Evolutionary conservation across 2,797 vertebrate species (phyloP).

Genomic region (Enteromius mattozi): DNA sequence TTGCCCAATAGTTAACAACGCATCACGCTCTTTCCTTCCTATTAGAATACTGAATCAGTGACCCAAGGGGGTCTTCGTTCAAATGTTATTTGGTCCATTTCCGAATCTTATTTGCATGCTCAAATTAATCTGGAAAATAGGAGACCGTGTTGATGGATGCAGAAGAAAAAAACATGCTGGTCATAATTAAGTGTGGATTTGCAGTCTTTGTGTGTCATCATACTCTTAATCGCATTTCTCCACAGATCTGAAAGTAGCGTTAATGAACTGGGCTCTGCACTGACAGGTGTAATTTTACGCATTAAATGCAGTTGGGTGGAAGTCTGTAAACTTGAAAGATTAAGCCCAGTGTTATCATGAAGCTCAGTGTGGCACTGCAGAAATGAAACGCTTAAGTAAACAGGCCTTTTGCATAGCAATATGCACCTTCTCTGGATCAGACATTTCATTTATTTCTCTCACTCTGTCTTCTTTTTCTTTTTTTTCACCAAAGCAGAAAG

Average conservation of each 20-base stretch:
- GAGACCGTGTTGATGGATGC: slow-evolving; percentile 67
- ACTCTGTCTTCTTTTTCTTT: slow-evolving; percentile 62
- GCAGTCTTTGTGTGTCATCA: slow-evolving; percentile 74
- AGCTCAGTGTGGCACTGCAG: slow-evolving; percentile 59
- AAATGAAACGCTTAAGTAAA: slow-evolving; percentile 45
- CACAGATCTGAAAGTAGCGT: slow-evolving; percentile 78
- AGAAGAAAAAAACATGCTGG: slow-evolving; percentile 69
- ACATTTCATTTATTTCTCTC: slow-evolving; percentile 56
- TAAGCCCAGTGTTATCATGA: slow-evolving; percentile 67
- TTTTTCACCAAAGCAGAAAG: slow-evolving; percentile 35
- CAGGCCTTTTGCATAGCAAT: slow-evolving; percentile 21
- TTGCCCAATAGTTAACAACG: neutral
- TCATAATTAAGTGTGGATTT: slow-evolving; percentile 83
- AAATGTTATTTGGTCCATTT: slow-evolving; percentile 72
- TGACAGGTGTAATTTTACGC: slow-evolving; percentile 88
- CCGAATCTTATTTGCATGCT: slow-evolving; percentile 71
- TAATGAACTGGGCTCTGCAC: slow-evolving; percentile 83
- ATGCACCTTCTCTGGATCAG: slow-evolving; percentile 56
- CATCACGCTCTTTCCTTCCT: slow-evolving; percentile 14
- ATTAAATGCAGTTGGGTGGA: slow-evolving; percentile 74
- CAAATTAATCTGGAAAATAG: slow-evolving; percentile 78
- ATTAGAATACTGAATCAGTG: slow-evolving; percentile 63
- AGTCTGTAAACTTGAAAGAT: slow-evolving; percentile 66
- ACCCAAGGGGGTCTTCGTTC: slow-evolving; percentile 21
- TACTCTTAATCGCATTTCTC: slow-evolving; percentile 72